phyloP scores from a whole-genome alignment of 1,140 invertebrate species.

The Lasaia peninsularis region DNA sequence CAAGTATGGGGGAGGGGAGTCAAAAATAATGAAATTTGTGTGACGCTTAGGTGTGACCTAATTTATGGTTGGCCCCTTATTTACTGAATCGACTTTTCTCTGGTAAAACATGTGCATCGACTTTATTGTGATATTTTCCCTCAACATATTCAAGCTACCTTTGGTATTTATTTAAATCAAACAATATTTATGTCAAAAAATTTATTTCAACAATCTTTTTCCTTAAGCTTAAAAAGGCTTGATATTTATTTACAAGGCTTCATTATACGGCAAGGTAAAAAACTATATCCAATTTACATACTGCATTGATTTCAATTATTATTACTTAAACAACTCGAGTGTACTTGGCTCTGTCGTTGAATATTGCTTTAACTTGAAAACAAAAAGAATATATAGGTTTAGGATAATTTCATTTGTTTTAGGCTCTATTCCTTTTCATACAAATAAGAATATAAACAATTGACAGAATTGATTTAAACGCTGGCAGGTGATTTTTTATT shows the following conservation, averaged over 20 bases:
- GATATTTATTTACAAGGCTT: constrained; percentile 74
- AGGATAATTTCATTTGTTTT: background rate
- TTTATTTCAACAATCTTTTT: constrained; percentile 70
- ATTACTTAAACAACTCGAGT: constrained; percentile 54
- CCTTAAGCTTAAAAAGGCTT: constrained; percentile 72
- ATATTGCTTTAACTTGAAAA: background rate
- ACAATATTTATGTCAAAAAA: constrained; percentile 62
- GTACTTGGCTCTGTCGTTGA: constrained; percentile 50
- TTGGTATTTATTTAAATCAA: constrained; percentile 34
- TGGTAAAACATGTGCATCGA: no score
- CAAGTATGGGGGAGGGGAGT: no score
- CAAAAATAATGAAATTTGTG: no score
- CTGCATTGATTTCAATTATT: constrained; percentile 43
- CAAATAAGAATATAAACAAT: no score
- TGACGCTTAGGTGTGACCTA: no score
- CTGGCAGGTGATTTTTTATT: no score
- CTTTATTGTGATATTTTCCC: background rate
- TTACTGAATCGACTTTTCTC: no score
- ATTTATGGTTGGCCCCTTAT: no score
- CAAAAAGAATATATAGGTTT: background rate
- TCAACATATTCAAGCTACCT: background rate
- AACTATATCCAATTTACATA: constrained; percentile 52
- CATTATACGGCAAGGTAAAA: constrained; percentile 74
- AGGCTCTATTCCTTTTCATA: no score
- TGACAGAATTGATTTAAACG: no score